Conservation (phyloP, 1,140 invertebrate species). For the Ceratina calcarata region DNA sequence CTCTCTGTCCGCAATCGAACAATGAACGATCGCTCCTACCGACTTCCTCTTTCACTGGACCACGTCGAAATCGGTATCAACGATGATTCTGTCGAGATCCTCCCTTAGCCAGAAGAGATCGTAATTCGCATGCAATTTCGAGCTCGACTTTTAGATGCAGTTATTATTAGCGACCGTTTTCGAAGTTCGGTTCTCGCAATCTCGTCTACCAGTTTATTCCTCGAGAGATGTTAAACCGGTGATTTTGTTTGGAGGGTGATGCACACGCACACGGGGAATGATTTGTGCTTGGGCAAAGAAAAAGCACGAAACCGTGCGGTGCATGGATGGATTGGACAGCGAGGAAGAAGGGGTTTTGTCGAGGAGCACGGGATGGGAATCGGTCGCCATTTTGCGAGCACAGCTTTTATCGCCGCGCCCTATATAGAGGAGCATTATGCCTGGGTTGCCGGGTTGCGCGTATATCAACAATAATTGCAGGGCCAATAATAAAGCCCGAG, state of each 20-base stretch:
- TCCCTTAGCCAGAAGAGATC: no score
- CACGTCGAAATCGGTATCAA: no score
- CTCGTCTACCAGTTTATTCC: no score
- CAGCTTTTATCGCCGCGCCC: slow-evolving; percentile 69
- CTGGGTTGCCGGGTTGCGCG: slow-evolving; percentile 71
- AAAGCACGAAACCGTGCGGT: background rate
- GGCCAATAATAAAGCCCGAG: slow-evolving; percentile 80
- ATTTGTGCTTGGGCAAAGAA: slow-evolving; percentile 1
- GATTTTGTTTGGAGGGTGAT: slow-evolving; percentile 7
- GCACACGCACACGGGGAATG: background rate
- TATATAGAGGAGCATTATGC: slow-evolving; percentile 70
- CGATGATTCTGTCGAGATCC: no score
- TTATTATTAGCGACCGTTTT: no score
- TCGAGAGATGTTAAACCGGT: background rate
- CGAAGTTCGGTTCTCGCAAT: no score
- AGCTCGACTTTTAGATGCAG: no score
- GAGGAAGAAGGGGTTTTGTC: background rate
- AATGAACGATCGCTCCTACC: background rate
- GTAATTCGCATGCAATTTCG: background rate
- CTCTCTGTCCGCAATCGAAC: slow-evolving; percentile 18
- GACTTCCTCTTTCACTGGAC: background rate
- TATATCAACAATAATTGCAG: slow-evolving; percentile 81
- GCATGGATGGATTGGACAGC: background rate
- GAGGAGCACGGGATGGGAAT: slow-evolving; percentile 13
- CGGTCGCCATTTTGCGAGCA: slow-evolving; percentile 66